phyloP scores from a whole-genome alignment of 1,140 invertebrate genomes.

The Rhizoglyphus robini region DNA sequence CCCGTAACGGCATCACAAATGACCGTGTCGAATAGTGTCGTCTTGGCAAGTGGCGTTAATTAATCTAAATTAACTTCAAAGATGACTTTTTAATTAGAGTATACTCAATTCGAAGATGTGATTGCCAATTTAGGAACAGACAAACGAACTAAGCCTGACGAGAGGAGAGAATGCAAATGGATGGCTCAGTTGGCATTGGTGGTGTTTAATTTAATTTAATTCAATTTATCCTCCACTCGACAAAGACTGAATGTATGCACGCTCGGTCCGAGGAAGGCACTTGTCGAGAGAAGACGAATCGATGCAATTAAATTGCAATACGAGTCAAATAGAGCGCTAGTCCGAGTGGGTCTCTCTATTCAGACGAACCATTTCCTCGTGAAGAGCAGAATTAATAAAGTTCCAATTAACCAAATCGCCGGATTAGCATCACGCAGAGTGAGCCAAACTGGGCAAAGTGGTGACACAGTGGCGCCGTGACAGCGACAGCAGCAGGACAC shows the following conservation, averaged over 20 bases:
- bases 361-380: not conserved
- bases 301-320: slow-evolving; percentile 13
- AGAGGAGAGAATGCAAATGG: not conserved
- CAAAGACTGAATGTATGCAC: not conserved
- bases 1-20: too few relatives aligned
- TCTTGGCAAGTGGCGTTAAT: slow-evolving; percentile 1
- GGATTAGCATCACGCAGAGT: not conserved
- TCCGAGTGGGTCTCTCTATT: not conserved
- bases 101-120: not conserved
- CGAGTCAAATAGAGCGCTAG: not conserved
- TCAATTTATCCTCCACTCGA: not conserved
- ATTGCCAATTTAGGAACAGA: not conserved
- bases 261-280: not conserved
- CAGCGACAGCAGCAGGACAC: too few relatives aligned
- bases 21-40: not conserved
- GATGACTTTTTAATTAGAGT: slow-evolving; percentile 9
- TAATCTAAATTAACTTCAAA: slow-evolving; percentile 10
- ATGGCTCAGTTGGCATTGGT: not conserved
- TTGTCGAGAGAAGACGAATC: slow-evolving; percentile 3
- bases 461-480: not conserved
- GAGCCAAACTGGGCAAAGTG: not conserved
- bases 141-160: not conserved
- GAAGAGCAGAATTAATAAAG: not conserved
- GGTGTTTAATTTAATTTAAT: not conserved
- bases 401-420: slow-evolving; percentile 2